Conservation (phyloP, 2,888 invertebrate species). For the Argyresthia goedartella region DNA sequence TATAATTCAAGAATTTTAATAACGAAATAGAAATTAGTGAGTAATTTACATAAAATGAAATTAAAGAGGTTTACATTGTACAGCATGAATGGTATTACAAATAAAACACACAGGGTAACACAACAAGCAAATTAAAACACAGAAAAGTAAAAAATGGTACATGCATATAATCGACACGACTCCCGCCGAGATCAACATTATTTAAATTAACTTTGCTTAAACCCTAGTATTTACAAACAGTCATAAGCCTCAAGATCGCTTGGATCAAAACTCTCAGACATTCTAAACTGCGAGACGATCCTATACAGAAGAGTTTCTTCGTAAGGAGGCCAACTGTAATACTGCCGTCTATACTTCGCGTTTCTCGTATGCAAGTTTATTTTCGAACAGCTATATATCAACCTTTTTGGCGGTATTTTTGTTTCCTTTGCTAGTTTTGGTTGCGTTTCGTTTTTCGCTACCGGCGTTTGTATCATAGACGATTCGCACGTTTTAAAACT, state of each 20-base stretch:
- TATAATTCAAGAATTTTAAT: too few relatives aligned
- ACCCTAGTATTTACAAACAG: constrained; percentile 2
- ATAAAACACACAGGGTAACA: too few relatives aligned
- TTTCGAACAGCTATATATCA: constrained; percentile 29
- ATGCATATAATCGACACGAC: too few relatives aligned
- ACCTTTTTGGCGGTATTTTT: constrained; percentile 16
- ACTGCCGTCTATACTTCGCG: constrained; percentile 17
- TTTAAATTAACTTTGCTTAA: too few relatives aligned
- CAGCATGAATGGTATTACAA: too few relatives aligned
- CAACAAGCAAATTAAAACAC: too few relatives aligned
- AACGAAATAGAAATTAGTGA: too few relatives aligned
- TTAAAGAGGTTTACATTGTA: too few relatives aligned
- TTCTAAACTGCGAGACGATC: constrained; percentile 49
- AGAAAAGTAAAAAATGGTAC: too few relatives aligned
- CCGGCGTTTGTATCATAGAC: neutral
- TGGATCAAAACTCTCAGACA: constrained; percentile 58
- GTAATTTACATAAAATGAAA: too few relatives aligned
- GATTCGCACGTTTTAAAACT: constrained; percentile 25
- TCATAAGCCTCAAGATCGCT: constrained; percentile 29
- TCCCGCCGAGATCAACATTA: too few relatives aligned
- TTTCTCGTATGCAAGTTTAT: constrained; percentile 18
- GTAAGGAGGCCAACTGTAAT: constrained; percentile 53
- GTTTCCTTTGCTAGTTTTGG: constrained; percentile 2
- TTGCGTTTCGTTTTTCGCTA: constrained; percentile 8
- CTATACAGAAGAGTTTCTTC: constrained; percentile 51